Percentiles rank a stretch among this genome's conserved stretches.
Conservation (phyloP, 2,797 vertebrate species). For the Coregonus sp. region DNA sequence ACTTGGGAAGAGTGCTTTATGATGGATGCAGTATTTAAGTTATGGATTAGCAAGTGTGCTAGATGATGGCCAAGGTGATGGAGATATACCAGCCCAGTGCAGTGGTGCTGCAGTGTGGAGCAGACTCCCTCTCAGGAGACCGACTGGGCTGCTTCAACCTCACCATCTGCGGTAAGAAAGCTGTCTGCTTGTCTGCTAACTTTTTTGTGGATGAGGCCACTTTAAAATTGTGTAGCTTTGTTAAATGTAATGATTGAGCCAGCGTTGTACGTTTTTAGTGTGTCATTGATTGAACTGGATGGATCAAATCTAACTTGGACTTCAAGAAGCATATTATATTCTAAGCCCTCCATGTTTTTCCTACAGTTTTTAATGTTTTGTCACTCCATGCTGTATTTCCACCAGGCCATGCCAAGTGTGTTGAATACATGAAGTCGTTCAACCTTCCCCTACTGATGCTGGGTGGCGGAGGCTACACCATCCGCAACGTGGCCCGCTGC, state of each 20-base stretch:
- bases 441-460: constrained; percentile 96
- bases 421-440: constrained; percentile 91
- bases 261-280: not conserved
- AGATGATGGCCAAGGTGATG: constrained; percentile 89
- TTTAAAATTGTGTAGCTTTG: not conserved
- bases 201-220: not conserved
- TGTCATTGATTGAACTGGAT: too few species aligned
- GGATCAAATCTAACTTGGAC: too few species aligned
- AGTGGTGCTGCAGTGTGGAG: constrained; percentile 85
- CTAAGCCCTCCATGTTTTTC: not conserved
- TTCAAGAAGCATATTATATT: too few species aligned
- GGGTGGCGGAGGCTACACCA: constrained; percentile 95
- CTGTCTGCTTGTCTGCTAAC: not conserved
- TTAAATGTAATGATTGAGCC: too few species aligned
- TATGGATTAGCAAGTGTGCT: not conserved
- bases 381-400: too few species aligned
- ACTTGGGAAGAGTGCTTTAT: too few species aligned
- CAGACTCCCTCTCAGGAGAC: constrained; percentile 85
- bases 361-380: not conserved
- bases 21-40: too few species aligned
- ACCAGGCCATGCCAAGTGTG: constrained; percentile 89
- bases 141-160: constrained; percentile 86
- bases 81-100: constrained; percentile 89
- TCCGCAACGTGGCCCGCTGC: constrained; percentile 93
- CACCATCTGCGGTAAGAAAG: constrained; percentile 81